phyloP scores from a whole-genome alignment of 2,797 vertebrate genomes.

The Echiichthys vipera region DNA sequence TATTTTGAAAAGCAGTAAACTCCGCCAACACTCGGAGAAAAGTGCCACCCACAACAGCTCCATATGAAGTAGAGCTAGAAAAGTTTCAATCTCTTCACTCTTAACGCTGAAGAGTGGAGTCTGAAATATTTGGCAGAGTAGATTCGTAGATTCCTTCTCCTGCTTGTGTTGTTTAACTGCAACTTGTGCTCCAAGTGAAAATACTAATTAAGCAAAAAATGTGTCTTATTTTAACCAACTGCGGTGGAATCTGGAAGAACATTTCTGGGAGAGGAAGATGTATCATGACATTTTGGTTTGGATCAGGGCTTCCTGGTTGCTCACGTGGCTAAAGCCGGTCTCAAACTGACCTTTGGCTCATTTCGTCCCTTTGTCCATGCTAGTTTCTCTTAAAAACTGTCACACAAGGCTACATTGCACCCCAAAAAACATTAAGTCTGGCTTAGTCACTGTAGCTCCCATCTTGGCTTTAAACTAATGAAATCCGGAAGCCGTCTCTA shows the following conservation, averaged over 20 bases:
- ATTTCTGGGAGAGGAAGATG: constrained; percentile 5
- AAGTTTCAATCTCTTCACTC: constrained; percentile 35
- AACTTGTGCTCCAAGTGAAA: constrained; percentile 30
- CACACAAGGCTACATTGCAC: not conserved
- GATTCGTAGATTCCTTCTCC: constrained; percentile 17
- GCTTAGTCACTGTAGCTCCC: constrained; percentile 7
- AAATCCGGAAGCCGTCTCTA: constrained; percentile 30
- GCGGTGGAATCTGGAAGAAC: constrained; percentile 19
- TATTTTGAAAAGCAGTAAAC: constrained; percentile 54
- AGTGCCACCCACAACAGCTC: constrained; percentile 48
- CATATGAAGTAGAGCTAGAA: constrained; percentile 55
- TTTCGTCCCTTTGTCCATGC: constrained; percentile 6
- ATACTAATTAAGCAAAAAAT: constrained; percentile 59
- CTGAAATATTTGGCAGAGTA: constrained; percentile 44
- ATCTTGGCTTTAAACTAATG: constrained; percentile 45
- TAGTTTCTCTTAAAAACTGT: constrained; percentile 2
- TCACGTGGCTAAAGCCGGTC: constrained; percentile 1
- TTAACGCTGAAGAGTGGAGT: constrained; percentile 25
- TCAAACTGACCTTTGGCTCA: constrained; percentile 21
- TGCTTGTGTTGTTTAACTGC: constrained; percentile 28
- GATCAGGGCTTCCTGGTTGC: not conserved
- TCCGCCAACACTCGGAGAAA: constrained; percentile 48
- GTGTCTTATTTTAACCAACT: constrained; percentile 23
- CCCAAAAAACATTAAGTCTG: constrained; percentile 11
- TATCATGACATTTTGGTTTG: constrained; percentile 55